Evolutionary conservation across 2,797 vertebrate genomes (phyloP), one percentile per base, ranked within the genome.

Genomic region (Coracias cyanogaster): DNA sequence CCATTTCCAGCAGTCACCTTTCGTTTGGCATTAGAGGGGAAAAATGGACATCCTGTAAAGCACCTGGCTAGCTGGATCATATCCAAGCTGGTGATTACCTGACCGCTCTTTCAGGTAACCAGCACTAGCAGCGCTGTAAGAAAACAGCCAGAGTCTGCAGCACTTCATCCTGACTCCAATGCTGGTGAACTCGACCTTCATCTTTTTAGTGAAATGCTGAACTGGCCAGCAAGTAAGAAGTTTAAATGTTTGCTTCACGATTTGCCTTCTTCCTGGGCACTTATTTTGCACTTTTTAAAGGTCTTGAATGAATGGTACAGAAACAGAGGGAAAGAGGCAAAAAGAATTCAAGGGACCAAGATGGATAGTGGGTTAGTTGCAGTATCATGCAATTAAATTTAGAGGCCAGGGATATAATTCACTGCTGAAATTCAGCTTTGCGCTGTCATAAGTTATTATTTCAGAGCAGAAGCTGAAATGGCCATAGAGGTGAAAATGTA

Each of bases 341-440:
- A 84, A 83, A 72, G 60, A 86, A 87, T 77, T 71, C 21, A 41
- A 82, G 74, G 62, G 31, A 77, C 51, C 45, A 49, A 94, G 90
- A 94, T 25, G 48, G 65, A 93, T 64, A 94, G 85, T 5, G 9
- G 74, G 66, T 92, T 91, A 78, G 64, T 86, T 86, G 85, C 45
- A 93, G 71, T 67, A 81, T 57, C 51, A 62, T 6, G 25, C 94
- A 96, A 93, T 97, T 96, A 96, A 93, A 94, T 84, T 85, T 72
- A 90, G 95, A 94, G 89, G 91, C 80, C 73, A 91, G 77, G 52
- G 62, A 86, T 91, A 83, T 93, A 94, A 95, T 94, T 95, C 93
- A 94, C 80, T 73, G 74, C 82, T 91, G 95, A 97, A 96, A 95
- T 87, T 93, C 93, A 93, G 91, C 86, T 95, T 92, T 92, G 86